These are phyloP conservation scores for Oryctes rhinoceros DNA, from an alignment of 1,140 invertebrate genomes.

Conservation along the genomic window DNA sequence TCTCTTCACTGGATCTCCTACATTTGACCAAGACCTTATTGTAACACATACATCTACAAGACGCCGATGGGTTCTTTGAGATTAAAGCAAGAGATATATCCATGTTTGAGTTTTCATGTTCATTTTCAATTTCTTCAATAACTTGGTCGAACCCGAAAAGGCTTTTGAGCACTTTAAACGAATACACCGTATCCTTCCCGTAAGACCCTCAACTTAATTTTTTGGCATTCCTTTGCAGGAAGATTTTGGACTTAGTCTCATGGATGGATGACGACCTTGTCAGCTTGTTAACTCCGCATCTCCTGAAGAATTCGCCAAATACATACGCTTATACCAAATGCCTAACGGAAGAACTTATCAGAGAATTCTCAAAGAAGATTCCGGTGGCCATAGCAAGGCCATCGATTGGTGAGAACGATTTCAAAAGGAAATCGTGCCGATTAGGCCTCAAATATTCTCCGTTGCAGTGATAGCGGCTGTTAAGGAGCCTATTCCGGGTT, in stretches of 20 bases:
- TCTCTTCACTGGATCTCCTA: too few species aligned
- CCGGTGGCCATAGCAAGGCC: slow-evolving; percentile 77
- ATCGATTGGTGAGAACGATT: slow-evolving; percentile 72
- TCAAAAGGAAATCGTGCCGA: background rate
- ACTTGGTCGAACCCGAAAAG: too few species aligned
- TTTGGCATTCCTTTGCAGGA: slow-evolving; percentile 46
- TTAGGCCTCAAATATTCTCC: background rate
- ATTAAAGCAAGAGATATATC: too few species aligned
- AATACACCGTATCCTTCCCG: too few species aligned
- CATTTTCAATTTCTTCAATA: too few species aligned
- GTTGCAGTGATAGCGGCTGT: slow-evolving; percentile 71
- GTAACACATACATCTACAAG: too few species aligned
- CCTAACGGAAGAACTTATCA: slow-evolving; percentile 75
- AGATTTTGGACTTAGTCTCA: slow-evolving; percentile 75
- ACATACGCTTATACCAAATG: slow-evolving; percentile 84
- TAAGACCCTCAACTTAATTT: too few species aligned
- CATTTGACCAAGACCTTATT: too few species aligned
- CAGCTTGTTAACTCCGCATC: slow-evolving; percentile 77
- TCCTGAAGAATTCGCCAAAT: slow-evolving; percentile 78
- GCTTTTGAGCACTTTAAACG: too few species aligned
- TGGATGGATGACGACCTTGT: slow-evolving; percentile 80
- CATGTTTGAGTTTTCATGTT: too few species aligned
- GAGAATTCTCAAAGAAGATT: slow-evolving; percentile 67
- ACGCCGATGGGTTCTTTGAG: too few species aligned
- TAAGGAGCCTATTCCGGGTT: slow-evolving; percentile 80